Base-by-base conservation (phyloP, 2,888 invertebrate genomes). In the Nomada ruficornis region DNA sequence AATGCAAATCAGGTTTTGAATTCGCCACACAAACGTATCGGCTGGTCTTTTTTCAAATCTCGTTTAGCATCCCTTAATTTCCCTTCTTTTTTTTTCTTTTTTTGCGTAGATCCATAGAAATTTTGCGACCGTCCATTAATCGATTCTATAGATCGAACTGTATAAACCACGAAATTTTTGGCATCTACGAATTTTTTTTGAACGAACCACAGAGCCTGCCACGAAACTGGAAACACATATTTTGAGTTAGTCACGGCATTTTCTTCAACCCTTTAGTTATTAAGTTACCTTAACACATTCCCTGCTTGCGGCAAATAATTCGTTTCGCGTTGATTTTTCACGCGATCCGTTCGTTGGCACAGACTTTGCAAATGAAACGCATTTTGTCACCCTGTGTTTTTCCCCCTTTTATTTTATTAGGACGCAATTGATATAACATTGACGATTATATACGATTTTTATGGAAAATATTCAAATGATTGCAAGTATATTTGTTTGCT, bases 211-310 rank as follows among this genome's bases (percentile, higher is more conserved):
- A 87, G 85, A 84, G 84, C 88, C 88, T 87, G 86, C 89, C 75
- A 84, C 84, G 73, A 84, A 64, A 79, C 74, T 82, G 70, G 69
- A 88, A 86, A 90, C 92, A 92, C 92, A 92, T 92, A 92, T 91
- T 92, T 91, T 91, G 90, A 92, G 92, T 92, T 92, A 92, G 91
- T 64, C 86, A 83, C 83, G 62, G 62, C 80, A 85, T 79, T 86
- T 5, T 36, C 36, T 82, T 83, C 67, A 44, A 54, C 64, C 63
- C 29, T 55, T 54, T 75, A 77, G 50, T 74, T 50, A 7, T 62
- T 65, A 59, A 44, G 59, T 77, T 60, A 76, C 54, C 47, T 13
- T 65, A 69, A 84, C 60, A 59, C 62, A 55, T 69, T 72, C 73
- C 73, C 75, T 52, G 83, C 81, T 85, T 85, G 71, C 69, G 72